phyloP scores from a whole-genome alignment of 2,888 invertebrate genomes.

The Drosophila quinaria region DNA sequence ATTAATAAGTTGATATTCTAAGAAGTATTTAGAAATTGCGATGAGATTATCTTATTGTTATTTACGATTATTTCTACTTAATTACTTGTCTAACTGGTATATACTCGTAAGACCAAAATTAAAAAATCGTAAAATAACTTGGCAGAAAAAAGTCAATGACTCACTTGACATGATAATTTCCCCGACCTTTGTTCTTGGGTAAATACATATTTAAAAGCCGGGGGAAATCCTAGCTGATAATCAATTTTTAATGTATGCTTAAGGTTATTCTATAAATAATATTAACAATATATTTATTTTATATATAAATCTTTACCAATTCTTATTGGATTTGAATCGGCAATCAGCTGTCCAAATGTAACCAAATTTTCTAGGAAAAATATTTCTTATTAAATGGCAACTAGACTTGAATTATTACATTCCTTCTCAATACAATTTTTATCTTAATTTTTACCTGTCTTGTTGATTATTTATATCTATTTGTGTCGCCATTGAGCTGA shows the following conservation, averaged over 20 bases:
- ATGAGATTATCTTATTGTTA: background rate
- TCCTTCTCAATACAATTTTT: background rate
- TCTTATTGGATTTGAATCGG: background rate
- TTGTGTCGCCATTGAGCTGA: conserved; percentile 3
- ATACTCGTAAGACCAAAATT: background rate
- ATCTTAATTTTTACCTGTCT: conserved; percentile 8
- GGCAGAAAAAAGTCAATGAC: background rate
- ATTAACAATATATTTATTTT: background rate
- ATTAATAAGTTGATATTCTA: background rate
- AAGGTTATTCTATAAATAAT: background rate
- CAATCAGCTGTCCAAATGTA: background rate
- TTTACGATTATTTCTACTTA: background rate
- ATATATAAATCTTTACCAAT: background rate
- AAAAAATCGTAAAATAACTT: background rate
- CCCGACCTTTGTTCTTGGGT: background rate
- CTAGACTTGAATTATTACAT: background rate
- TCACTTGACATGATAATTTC: background rate
- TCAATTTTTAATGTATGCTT: background rate
- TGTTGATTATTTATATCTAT: conserved; percentile 2
- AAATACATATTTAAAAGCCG: background rate
- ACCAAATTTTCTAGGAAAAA: background rate
- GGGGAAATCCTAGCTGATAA: background rate
- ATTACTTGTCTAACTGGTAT: conserved; percentile 2
- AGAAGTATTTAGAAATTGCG: background rate
- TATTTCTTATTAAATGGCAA: background rate